Base-by-base conservation (phyloP, 2,797 vertebrate genomes). In the Phylloscopus collybita region DNA sequence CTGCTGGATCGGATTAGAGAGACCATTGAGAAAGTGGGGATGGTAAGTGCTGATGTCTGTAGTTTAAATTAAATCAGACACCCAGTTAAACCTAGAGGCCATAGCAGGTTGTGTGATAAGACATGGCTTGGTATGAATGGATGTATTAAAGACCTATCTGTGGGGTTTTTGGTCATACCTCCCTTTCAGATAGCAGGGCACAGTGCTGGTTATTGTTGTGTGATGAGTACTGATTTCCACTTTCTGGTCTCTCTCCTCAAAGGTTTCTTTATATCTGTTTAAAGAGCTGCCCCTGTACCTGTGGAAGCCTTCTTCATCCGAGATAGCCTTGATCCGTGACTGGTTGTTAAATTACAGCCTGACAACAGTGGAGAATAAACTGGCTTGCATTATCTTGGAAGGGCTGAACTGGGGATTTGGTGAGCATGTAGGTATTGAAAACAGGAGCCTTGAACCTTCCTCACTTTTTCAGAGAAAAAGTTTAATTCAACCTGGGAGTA, bases 191-290 rank as follows among this genome's bases (percentile, higher is more conserved):
- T 11, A 30, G 36, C 75, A 57, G 26, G 4, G 5, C 16, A 14
- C 56, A 50, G 27, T 34, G n/a, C 49, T 79, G 51, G 18, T 84
- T 32, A 7, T 56, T 50, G 14, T 79, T 65, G 30, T 14, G 3
- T 38, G 8, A 23, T 26, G 30, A 62, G 32, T 62, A 56, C 10
- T 81, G n/a, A 79, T 38, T 70, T 81, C 25, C 15, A 26, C 60
- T 54, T 90, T 91, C 8, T 92, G 8, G 90, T 95, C 90, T 86
- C 54, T 96, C 8, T 70, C 88, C 85, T 86, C 23, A 38, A 93
- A 99, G 99, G 98, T 99, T 95, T 99, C 99, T 30, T 95, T 99
- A 21, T 99, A 99, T 96, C 97, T 99, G 90, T 99, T 99, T 94
- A 99, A 99, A 98, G 99, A 99, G 67, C 98, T 99, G 51, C 99